A percentile compares a stretch with the other conserved stretches of the same genome.
These are phyloP conservation scores for Pristionchus arcanus DNA, from an alignment of 2,888 invertebrate species.

Conservation along the genomic window DNA sequence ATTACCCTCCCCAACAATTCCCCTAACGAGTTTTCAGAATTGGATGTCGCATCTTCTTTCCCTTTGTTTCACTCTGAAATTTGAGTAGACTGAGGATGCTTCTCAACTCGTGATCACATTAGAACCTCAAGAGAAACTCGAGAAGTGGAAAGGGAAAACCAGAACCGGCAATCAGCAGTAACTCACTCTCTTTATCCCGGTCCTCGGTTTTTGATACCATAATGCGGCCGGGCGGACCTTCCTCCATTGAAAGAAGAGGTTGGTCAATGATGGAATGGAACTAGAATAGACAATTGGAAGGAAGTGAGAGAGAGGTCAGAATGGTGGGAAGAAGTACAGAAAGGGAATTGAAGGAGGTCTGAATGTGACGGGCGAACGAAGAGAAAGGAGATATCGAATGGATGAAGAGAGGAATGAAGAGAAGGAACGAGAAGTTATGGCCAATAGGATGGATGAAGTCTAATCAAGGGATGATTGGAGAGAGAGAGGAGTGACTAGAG, in stretches of 20 bases:
- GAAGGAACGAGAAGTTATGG: neutral
- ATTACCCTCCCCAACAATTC: constrained; percentile 10
- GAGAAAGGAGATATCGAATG: neutral
- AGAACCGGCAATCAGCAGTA: neutral
- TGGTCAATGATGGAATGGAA: neutral
- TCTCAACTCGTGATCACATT: neutral
- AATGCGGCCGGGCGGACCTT: neutral
- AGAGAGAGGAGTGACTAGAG: neutral
- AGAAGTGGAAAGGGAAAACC: neutral
- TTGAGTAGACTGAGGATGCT: neutral
- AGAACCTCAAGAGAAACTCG: neutral
- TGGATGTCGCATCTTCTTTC: neutral
- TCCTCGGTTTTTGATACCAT: neutral
- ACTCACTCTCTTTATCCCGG: constrained; percentile 30
- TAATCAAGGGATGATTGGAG: neutral
- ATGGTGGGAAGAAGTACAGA: neutral
- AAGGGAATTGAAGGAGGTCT: neutral
- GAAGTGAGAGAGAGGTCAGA: neutral
- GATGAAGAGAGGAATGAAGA: neutral
- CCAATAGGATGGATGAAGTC: neutral
- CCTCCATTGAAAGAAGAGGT: neutral
- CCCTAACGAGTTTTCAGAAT: constrained; percentile 32
- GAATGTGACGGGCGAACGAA: neutral
- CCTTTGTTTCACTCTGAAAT: constrained; percentile 21
- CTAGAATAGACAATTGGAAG: neutral